A percentile compares a stretch with the other conserved stretches of the same genome.
phyloP scores from a whole-genome alignment of 2,113 vertebrate species.

The Lepus europaeus region DNA sequence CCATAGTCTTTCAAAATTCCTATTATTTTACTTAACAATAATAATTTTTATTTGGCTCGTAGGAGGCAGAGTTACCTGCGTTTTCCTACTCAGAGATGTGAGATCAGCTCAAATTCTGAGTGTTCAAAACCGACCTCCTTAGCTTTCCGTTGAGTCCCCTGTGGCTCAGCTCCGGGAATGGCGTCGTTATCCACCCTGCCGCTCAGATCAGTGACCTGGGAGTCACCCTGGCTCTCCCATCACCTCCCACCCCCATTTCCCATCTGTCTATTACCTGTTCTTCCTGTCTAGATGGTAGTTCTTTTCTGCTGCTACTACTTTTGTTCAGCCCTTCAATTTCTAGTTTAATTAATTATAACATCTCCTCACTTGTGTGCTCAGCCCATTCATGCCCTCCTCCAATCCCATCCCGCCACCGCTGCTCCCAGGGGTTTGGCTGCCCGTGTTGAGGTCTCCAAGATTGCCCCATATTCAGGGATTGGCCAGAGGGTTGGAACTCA shows the following conservation, averaged over 20 bases:
- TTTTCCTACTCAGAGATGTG: background rate
- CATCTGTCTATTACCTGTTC: background rate
- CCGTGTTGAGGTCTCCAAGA: background rate
- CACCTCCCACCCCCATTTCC: background rate
- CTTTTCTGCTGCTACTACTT: background rate
- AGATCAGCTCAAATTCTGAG: constrained; percentile 3
- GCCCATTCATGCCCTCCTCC: background rate
- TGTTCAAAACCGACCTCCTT: background rate
- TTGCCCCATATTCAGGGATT: background rate
- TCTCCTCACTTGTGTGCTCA: background rate
- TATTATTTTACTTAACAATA: background rate
- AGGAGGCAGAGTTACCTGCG: background rate
- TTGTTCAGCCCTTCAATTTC: background rate
- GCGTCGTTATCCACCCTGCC: background rate
- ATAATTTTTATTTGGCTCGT: background rate
- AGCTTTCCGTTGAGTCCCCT: background rate
- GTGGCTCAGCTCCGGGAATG: background rate
- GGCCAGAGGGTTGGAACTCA: background rate
- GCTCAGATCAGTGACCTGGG: background rate
- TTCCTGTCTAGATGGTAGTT: background rate
- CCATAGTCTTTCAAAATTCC: background rate
- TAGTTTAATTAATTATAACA: background rate
- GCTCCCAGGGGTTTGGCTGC: background rate
- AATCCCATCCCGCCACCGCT: background rate
- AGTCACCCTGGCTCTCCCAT: background rate